Evolutionary conservation across 2,797 vertebrate genomes (phyloP).

Genomic region (Rhabdomys pumilio): DNA sequence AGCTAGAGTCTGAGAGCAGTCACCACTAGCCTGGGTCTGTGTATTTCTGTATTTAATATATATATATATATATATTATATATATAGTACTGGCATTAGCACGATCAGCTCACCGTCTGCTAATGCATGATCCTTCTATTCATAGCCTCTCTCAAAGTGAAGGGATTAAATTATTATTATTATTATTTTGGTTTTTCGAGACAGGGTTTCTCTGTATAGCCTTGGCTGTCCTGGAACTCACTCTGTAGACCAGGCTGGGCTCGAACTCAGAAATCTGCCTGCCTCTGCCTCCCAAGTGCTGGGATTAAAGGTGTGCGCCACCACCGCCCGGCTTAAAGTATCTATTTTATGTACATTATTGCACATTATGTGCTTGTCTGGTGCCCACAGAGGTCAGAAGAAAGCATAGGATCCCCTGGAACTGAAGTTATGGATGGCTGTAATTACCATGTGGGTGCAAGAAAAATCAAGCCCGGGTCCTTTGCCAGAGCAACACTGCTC

Average conservation of each 20-base stretch:
- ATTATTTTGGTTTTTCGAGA: too few relatives aligned
- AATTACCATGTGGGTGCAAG: background rate
- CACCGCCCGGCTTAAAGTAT: too few relatives aligned
- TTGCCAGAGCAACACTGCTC: background rate
- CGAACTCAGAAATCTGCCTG: too few relatives aligned
- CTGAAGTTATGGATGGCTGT: background rate
- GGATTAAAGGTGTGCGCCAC: too few relatives aligned
- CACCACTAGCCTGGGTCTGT: background rate
- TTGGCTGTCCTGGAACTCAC: too few relatives aligned
- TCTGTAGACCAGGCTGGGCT: too few relatives aligned
- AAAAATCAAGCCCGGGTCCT: background rate
- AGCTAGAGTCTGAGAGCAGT: background rate
- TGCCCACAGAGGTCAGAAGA: too few relatives aligned
- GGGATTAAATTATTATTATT: too few relatives aligned
- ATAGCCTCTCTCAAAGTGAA: background rate
- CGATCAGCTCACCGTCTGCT: background rate
- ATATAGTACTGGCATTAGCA: background rate
- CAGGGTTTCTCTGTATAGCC: too few relatives aligned
- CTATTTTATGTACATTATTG: background rate
- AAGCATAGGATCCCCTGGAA: background rate
- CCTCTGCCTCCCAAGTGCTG: too few relatives aligned
- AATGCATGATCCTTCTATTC: background rate
- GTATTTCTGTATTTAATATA: background rate
- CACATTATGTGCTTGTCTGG: background rate
- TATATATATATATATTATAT: background rate